phyloP scores from a whole-genome alignment of 2,797 vertebrate genomes.

The Sebastes hubbsi region DNA sequence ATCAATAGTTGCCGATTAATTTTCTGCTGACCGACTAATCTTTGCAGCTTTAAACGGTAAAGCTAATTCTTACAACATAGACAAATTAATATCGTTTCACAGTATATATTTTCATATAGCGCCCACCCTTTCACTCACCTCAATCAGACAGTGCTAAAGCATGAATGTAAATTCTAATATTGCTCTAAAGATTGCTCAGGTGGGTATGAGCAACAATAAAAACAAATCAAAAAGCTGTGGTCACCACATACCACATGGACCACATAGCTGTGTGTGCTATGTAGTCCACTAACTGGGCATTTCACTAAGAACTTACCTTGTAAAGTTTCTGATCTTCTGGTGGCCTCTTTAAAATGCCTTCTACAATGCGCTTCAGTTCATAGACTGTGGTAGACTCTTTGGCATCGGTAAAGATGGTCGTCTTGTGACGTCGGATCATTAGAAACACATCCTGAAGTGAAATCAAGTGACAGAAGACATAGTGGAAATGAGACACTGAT shows the following conservation, averaged over 20 bases:
- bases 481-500: background rate
- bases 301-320: conserved; percentile 79
- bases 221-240: background rate
- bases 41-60: background rate
- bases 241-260: background rate
- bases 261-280: background rate
- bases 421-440: conserved; percentile 86
- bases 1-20: background rate
- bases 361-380: conserved; percentile 91
- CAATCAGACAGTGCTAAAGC: background rate
- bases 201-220: background rate
- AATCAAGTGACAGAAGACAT: background rate
- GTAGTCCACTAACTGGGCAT: background rate
- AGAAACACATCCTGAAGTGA: conserved; percentile 82
- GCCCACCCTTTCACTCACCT: background rate
- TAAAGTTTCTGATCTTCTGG: conserved; percentile 91
- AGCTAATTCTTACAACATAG: background rate
- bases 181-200: background rate
- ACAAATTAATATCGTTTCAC: background rate
- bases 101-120: background rate
- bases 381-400: conserved; percentile 94
- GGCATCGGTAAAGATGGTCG: conserved; percentile 91
- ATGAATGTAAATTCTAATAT: background rate
- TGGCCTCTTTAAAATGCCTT: conserved; percentile 84
- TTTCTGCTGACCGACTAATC: background rate